Percentiles rank a stretch among this genome's conserved stretches.
Conservation (phyloP, 2,113 vertebrate genomes). For the Lepisosteus osseus region DNA sequence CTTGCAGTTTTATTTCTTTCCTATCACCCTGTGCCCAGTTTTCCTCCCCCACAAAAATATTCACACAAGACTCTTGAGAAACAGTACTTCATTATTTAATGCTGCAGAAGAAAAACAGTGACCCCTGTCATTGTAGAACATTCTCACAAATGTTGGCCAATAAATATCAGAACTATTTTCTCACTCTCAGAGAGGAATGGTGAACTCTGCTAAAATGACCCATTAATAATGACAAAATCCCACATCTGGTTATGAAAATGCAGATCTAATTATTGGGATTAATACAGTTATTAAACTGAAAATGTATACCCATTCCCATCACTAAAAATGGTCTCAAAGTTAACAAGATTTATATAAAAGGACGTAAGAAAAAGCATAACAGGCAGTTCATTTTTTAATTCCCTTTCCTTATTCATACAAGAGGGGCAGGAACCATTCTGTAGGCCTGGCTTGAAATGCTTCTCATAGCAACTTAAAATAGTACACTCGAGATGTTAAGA, state of each 20-base stretch:
- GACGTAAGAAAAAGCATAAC: neutral
- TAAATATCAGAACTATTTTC: neutral
- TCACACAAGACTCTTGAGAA: neutral
- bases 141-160: neutral
- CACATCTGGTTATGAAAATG: too few relatives aligned
- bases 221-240: too few relatives aligned
- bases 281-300: too few relatives aligned
- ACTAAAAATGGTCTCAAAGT: too few relatives aligned
- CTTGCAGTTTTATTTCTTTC: neutral
- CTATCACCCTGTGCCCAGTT: neutral
- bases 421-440: neutral
- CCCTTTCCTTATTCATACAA: neutral
- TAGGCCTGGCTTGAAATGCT: neutral
- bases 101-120: neutral
- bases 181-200: too few relatives aligned
- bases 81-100: neutral
- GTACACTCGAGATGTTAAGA: too few relatives aligned
- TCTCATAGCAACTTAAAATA: neutral
- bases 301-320: too few relatives aligned
- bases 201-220: too few relatives aligned
- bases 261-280: too few relatives aligned
- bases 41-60: neutral
- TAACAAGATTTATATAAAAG: neutral
- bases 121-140: neutral
- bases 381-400: too few relatives aligned